Evolutionary conservation across 1,140 invertebrate species (phyloP), one percentile per base, ranked within the genome.

Genomic region (Melitaea cinxia): DNA sequence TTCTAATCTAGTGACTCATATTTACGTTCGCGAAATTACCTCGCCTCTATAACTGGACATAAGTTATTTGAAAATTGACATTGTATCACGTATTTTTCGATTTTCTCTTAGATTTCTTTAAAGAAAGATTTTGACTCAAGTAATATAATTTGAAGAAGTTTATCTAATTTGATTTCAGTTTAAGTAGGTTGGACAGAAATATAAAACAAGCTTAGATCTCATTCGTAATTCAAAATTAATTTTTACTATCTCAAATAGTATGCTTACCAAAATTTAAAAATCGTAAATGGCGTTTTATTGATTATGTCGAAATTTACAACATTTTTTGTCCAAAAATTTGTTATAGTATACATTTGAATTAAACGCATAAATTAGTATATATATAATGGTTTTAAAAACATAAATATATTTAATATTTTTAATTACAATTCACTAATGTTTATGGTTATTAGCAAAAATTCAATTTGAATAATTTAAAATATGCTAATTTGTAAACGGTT

Each of bases 1-100:
- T 85, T 82, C 68, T 76, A 73, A 78, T 76, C 76, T 76, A 30
- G 47, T 75, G 70, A 78, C 73, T 78, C 73, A 74, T 78, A 64
- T 54, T 66, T 63, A 69, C 61, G 69, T 72, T 73, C 71, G 73
- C 71, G 61, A 78, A 72, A 77, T 68, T 76, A 61, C 73, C 66
- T 70, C 33, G 35, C 0, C 35, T 37, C 14, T 6, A 71, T 83
- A 84, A 81, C 81, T 88, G 83, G 80, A 77, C 65, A 68, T 55
- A 61, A 52, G n/a, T 47, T 19, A 19, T 19, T 47, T 23, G 6
- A 5, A 28, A 37, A 59, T 57, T 24, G 49, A 15, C 49, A 52
- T 52, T 28, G 24, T 24, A 52, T 52, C 49, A 52, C 28, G 49
- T 52, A 12, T 42, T 14, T 37, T 37, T 4, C 1, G 35, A n/a